Conservation (phyloP, 2,888 invertebrate genomes). For the Lepeophtheirus nordmannii region DNA sequence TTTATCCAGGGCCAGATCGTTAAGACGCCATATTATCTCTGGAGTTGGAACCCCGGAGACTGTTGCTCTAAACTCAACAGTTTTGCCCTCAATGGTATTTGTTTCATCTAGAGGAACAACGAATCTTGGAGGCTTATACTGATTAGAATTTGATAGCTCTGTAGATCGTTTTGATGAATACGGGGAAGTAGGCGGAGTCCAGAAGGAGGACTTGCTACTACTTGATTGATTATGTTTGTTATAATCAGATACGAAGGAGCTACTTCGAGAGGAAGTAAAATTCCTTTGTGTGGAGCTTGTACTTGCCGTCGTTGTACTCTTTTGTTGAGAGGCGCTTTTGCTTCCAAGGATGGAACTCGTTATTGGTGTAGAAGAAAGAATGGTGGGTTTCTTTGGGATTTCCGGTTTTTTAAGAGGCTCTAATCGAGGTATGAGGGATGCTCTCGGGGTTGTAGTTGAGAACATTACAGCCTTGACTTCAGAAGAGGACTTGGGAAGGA, state of each 20-base stretch:
- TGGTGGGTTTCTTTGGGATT: background rate
- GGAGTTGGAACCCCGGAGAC: conserved; percentile 8
- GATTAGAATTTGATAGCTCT: background rate
- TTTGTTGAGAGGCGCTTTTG: background rate
- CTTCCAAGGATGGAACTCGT: background rate
- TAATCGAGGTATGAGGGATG: background rate
- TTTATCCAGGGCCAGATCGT: conserved; percentile 3
- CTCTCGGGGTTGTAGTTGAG: background rate
- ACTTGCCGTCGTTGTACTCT: background rate
- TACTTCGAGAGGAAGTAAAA: background rate
- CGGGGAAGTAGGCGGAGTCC: background rate
- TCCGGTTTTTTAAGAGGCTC: background rate
- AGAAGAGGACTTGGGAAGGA: background rate
- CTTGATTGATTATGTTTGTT: background rate
- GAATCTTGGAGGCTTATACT: conserved; percentile 4
- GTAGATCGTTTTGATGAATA: background rate
- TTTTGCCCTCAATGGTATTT: background rate
- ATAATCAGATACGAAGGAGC: background rate
- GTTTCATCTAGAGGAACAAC: background rate
- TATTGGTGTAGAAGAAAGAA: background rate
- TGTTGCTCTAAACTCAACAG: background rate
- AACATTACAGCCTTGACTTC: background rate
- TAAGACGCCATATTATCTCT: background rate
- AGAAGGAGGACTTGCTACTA: background rate
- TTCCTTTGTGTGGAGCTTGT: background rate